These are phyloP conservation scores for Morpho deidamia DNA, from an alignment of 2,888 invertebrate species.

Conservation along the genomic window DNA sequence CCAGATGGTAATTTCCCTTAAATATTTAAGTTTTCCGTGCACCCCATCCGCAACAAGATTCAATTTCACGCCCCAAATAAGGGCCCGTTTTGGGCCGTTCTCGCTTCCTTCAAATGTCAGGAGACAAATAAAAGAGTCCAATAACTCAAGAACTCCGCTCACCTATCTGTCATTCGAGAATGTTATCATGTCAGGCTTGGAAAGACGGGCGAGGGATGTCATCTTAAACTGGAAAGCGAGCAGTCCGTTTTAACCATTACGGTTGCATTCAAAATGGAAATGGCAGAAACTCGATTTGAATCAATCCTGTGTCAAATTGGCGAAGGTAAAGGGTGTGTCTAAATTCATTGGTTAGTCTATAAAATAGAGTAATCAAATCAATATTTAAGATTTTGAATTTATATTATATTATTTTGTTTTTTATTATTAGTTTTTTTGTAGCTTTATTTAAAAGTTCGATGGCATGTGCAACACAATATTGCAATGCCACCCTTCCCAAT, in stretches of 20 bases:
- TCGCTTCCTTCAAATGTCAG: conserved; percentile 65
- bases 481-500: no score
- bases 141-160: conserved; percentile 43
- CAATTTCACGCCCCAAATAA: conserved; percentile 76
- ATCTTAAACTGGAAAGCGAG: conserved; percentile 43
- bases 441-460: no score
- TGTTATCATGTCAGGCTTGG: conserved; percentile 22
- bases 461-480: no score
- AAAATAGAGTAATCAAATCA: not conserved
- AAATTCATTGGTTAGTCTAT: conserved; percentile 19
- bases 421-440: no score
- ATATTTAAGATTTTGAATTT: not conserved
- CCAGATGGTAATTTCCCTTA: conserved; percentile 67
- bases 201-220: conserved; percentile 38
- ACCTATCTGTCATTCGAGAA: conserved; percentile 35
- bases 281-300: conserved; percentile 59
- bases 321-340: conserved; percentile 32
- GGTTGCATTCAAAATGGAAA: conserved; percentile 66
- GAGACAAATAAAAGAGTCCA: conserved; percentile 59
- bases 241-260: conserved; percentile 61
- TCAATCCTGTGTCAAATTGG: conserved; percentile 72
- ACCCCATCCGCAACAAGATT: conserved; percentile 73
- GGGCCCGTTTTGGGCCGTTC: conserved; percentile 64
- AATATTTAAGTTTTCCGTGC: conserved; percentile 74
- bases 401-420: no score